Evolutionary conservation across 2,797 vertebrate genomes (phyloP).

Genomic region (Amazona finschi): DNA sequence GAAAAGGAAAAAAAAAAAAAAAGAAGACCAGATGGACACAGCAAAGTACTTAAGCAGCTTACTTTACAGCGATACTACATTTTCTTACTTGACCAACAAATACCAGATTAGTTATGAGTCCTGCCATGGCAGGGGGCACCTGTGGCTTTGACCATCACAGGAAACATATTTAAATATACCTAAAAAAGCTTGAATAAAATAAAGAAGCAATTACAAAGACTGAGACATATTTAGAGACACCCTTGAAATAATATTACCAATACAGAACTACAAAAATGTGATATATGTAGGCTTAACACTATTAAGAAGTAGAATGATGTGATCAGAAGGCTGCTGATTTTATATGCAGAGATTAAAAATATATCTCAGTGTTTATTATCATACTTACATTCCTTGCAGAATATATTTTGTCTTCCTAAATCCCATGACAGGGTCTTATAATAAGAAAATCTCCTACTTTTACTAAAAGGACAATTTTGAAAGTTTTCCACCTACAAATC

Average conservation of each 20-base stretch:
- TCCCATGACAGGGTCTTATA: neutral
- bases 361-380: neutral
- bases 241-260: neutral
- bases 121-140: neutral
- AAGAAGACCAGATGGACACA: conserved; percentile 17
- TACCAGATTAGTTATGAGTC: conserved; percentile 22
- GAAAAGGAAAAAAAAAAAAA: neutral
- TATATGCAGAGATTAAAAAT: neutral
- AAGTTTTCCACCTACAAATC: neutral
- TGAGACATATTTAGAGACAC: neutral
- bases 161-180: neutral
- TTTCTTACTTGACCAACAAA: conserved; percentile 37
- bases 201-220: neutral
- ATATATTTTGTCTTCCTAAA: neutral
- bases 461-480: neutral
- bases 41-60: conserved; percentile 56
- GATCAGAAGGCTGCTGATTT: neutral
- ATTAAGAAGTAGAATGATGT: neutral
- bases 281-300: neutral
- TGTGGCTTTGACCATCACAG: neutral
- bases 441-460: neutral
- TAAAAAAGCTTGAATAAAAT: neutral
- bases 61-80: neutral
- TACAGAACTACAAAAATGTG: neutral
- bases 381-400: neutral